These are phyloP conservation scores for Phoebastria nigripes DNA, from an alignment of 2,797 vertebrate genomes.

Conservation along the genomic window DNA sequence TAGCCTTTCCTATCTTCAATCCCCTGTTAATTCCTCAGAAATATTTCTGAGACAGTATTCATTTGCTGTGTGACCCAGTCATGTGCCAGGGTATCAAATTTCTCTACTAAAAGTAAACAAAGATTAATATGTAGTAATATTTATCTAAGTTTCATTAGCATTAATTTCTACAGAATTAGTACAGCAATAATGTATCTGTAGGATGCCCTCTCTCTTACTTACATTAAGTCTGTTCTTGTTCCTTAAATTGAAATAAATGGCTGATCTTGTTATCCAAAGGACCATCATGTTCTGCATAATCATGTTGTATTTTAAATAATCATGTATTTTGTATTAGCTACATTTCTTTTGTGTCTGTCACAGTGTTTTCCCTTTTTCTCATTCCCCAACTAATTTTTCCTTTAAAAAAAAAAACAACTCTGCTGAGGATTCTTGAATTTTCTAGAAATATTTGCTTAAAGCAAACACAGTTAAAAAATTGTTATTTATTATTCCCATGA, in stretches of 20 bases:
- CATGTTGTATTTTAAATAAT: background rate
- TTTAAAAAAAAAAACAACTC: background rate
- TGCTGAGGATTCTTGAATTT: background rate
- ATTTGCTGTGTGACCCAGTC: background rate
- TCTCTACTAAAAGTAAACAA: background rate
- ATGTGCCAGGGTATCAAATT: background rate
- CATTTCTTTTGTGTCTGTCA: background rate
- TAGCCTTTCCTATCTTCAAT: background rate
- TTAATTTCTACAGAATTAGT: background rate
- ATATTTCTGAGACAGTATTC: background rate
- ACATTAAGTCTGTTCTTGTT: background rate
- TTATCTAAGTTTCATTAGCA: background rate
- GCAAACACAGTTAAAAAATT: background rate
- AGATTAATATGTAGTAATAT: background rate
- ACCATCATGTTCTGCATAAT: background rate
- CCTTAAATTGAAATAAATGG: background rate
- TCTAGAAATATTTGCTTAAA: background rate
- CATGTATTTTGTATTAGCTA: background rate
- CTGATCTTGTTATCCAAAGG: background rate
- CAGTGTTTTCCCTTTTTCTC: background rate
- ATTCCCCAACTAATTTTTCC: background rate
- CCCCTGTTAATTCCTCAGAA: background rate
- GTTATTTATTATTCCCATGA: background rate
- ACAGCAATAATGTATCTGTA: background rate
- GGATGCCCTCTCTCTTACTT: background rate